Percentiles rank a stretch among this genome's conserved stretches.
Conservation (phyloP, 2,113 vertebrate species). For the Scomber japonicus region DNA sequence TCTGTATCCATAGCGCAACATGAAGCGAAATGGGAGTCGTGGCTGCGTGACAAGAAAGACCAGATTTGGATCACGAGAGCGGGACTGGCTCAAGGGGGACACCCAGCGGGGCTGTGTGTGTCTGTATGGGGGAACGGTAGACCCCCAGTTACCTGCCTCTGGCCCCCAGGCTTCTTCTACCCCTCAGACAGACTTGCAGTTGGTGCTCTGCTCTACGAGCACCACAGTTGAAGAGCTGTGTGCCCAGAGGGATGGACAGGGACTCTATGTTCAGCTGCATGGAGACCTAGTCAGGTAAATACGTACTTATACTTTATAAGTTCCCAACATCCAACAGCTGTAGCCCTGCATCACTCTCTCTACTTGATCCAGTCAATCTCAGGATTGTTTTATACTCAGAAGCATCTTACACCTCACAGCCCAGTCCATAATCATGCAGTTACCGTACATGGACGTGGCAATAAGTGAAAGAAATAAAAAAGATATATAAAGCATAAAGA, state of each 20-base stretch:
- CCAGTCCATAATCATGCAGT: slow-evolving; percentile 1
- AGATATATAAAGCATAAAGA: slow-evolving; percentile 2
- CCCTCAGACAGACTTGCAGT: slow-evolving; percentile 87
- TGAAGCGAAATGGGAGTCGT: slow-evolving; percentile 91
- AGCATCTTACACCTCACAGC: slow-evolving; percentile 9
- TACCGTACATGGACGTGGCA: not conserved
- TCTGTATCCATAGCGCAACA: slow-evolving; percentile 89
- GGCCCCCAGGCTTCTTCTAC: slow-evolving; percentile 80
- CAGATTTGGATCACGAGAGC: slow-evolving; percentile 91
- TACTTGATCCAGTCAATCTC: slow-evolving; percentile 3
- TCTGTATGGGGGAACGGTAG: slow-evolving; percentile 86
- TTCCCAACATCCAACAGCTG: slow-evolving; percentile 1
- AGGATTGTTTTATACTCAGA: not conserved
- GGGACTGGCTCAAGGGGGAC: slow-evolving; percentile 93
- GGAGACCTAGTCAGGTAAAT: slow-evolving; percentile 94
- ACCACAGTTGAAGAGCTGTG: slow-evolving; percentile 92
- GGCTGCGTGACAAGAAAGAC: slow-evolving; percentile 90
- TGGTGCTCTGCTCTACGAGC: slow-evolving; percentile 93
- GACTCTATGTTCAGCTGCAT: slow-evolving; percentile 92
- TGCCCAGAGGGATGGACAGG: slow-evolving; percentile 86
- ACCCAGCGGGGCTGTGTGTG: slow-evolving; percentile 91
- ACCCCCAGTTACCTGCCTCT: slow-evolving; percentile 74
- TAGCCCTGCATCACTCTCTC: slow-evolving; percentile 2
- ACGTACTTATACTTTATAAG: not conserved
- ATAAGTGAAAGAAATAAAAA: slow-evolving; percentile 12